Conservation (phyloP, 2,113 vertebrate species). For the Nycticebus coucang region DNA sequence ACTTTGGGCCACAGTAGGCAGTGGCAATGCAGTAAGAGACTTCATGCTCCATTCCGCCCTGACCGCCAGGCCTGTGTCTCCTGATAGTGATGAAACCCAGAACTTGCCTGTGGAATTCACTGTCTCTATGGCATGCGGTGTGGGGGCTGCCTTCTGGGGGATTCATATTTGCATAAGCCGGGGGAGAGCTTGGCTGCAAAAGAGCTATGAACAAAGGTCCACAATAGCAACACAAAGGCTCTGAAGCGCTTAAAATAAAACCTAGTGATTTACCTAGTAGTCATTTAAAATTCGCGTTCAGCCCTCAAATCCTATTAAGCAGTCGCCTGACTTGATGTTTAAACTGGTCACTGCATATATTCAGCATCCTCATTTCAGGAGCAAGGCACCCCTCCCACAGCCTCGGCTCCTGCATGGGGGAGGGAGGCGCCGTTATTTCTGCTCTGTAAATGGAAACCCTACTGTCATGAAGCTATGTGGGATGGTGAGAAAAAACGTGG, state of each 20-base stretch:
- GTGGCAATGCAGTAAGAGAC: no score
- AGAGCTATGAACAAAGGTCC: not conserved
- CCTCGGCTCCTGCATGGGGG: accelerated
- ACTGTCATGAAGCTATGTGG: not conserved
- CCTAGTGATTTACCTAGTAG: not conserved
- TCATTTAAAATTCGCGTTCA: not conserved
- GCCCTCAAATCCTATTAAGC: not conserved
- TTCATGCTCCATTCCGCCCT: not conserved
- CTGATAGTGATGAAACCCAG: not conserved
- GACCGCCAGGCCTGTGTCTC: not conserved
- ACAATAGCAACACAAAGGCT: slow-evolving; percentile 10
- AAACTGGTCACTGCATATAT: not conserved
- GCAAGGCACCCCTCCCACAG: not conserved
- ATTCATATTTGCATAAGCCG: slow-evolving; percentile 58
- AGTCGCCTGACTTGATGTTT: not conserved
- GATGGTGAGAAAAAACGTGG: not conserved
- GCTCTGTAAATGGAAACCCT: not conserved
- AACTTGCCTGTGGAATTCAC: not conserved
- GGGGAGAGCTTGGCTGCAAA: slow-evolving; percentile 59
- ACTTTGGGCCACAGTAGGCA: no score
- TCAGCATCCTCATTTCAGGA: not conserved
- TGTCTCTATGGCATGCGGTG: not conserved
- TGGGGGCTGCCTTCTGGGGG: slow-evolving; percentile 37
- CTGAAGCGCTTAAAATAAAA: slow-evolving; percentile 49
- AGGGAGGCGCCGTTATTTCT: not conserved